These are phyloP conservation scores for Delia radicum DNA, from an alignment of 1,140 invertebrate species.

Conservation along the genomic window DNA sequence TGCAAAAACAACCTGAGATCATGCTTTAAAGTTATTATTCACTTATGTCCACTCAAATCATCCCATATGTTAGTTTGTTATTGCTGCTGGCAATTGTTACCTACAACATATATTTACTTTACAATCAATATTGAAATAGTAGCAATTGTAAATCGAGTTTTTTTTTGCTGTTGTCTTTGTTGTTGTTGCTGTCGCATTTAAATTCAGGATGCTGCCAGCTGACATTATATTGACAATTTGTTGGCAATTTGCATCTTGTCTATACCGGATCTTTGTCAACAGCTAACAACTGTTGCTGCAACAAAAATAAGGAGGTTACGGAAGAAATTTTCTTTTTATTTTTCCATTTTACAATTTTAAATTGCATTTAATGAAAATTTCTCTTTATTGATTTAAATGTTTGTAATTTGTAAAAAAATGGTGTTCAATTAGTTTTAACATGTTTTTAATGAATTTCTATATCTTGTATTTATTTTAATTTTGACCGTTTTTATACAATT, in stretches of 20 bases:
- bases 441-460: neutral
- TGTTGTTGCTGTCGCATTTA: neutral
- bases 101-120: too few relatives aligned
- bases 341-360: neutral
- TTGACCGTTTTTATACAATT: too few relatives aligned
- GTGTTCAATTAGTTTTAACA: neutral
- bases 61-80: too few relatives aligned
- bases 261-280: neutral
- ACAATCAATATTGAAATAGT: neutral
- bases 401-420: neutral
- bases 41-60: too few relatives aligned
- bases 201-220: neutral
- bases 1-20: too few relatives aligned
- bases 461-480: neutral
- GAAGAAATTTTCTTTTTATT: neutral
- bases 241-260: neutral
- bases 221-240: conserved; percentile 4
- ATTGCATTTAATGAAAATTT: neutral
- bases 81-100: too few relatives aligned
- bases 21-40: too few relatives aligned
- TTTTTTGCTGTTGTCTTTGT: neutral
- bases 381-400: neutral
- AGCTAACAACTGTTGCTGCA: neutral
- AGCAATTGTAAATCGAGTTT: neutral
- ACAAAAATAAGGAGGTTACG: neutral